These are phyloP conservation scores for Aselliscus stoliczkanus DNA, from an alignment of 2,797 vertebrate species.

Conservation along the genomic window DNA sequence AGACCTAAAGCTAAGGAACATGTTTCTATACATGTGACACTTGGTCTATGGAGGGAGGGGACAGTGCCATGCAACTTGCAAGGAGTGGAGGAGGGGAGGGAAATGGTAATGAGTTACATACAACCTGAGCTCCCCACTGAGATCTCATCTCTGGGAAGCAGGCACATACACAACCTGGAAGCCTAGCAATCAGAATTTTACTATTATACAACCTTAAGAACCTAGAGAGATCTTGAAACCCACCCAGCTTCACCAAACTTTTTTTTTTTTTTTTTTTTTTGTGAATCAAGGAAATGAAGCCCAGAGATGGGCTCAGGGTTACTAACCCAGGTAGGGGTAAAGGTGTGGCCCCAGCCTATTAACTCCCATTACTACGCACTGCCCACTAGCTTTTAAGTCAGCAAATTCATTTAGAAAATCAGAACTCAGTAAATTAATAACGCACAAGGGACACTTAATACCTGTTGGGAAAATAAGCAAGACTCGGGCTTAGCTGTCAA, in stretches of 20 bases:
- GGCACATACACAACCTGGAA: background rate
- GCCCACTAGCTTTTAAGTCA: constrained; percentile 9
- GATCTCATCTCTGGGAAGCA: background rate
- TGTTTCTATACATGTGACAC: background rate
- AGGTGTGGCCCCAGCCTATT: background rate
- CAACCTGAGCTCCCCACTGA: background rate
- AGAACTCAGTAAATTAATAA: background rate
- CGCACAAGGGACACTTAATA: background rate
- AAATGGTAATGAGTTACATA: background rate
- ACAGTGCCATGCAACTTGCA: background rate
- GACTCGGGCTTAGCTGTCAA: background rate
- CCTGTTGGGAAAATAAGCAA: background rate
- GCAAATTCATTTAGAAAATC: background rate
- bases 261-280: too few relatives aligned
- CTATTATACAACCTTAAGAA: background rate
- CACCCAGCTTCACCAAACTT: background rate
- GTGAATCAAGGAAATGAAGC: background rate
- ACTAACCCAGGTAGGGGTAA: background rate
- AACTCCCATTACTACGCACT: background rate
- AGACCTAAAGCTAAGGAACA: background rate
- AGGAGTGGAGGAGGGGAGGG: too few relatives aligned
- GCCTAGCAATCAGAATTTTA: background rate
- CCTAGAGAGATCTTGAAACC: background rate
- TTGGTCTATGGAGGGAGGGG: background rate
- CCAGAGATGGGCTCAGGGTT: background rate